These are phyloP conservation scores for Oplegnathus fasciatus DNA, from an alignment of 2,113 vertebrate genomes.

Conservation along the genomic window DNA sequence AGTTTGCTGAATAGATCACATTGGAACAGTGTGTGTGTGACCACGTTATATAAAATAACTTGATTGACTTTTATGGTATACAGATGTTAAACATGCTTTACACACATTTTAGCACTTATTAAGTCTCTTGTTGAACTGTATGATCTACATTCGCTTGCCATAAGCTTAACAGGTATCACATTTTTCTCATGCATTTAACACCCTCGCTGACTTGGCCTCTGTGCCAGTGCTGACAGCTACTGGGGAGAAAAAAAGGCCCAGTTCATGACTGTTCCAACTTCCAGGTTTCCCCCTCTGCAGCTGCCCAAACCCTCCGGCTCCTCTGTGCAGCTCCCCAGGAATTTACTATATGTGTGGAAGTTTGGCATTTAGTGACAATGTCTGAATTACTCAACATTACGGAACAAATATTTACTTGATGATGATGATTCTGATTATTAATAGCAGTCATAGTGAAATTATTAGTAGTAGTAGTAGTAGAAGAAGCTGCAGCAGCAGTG, in stretches of 20 bases:
- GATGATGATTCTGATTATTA: background rate
- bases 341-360: background rate
- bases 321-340: background rate
- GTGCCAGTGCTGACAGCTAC: slow-evolving; percentile 54
- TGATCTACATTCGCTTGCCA: slow-evolving; percentile 17
- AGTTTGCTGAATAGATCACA: background rate
- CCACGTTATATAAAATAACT: background rate
- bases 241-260: slow-evolving; percentile 23
- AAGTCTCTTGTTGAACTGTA: background rate
- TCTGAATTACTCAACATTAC: background rate
- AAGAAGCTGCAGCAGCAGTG: background rate
- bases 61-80: background rate
- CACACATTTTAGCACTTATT: slow-evolving; percentile 1
- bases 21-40: background rate
- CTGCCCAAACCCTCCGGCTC: background rate
- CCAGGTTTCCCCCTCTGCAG: slow-evolving; percentile 25
- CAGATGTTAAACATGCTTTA: slow-evolving; percentile 12
- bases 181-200: slow-evolving; percentile 54
- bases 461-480: background rate
- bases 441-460: background rate
- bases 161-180: slow-evolving; percentile 30
- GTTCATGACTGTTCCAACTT: slow-evolving; percentile 38
- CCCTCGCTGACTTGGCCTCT: slow-evolving; percentile 20
- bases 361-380: background rate
- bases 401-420: background rate